Base-by-base conservation (phyloP, 2,888 invertebrate species). In the Linyphia triangularis region DNA sequence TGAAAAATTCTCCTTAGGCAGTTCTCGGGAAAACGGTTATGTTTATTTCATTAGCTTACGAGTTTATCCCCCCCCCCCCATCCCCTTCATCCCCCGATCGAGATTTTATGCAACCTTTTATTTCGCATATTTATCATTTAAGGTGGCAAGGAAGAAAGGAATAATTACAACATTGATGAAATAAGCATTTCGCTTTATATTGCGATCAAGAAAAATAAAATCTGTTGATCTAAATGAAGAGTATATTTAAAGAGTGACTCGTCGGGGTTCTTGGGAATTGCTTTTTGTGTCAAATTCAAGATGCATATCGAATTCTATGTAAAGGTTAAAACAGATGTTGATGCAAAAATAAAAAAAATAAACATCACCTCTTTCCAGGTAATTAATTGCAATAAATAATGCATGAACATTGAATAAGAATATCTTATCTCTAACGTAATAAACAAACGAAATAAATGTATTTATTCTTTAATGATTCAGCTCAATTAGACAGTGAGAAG, bases 21-120 rank as follows among this genome's bases (percentile, higher is more conserved):
- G 51, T 69, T n/a, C 9, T 33, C 33, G 33, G 37, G 65, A 61
- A 78, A 61, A 24, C 59, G 19, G 72, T 79, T 57, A 65, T 79
- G 72, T 85, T 86, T 86, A 79, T 79, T 86, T 79, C 78, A 86
- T 86, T 79, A 86, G 79, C 43, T 51, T 43, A 33, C 24, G 19
- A 16, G 28, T 70, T 63, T 85, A 59, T 6, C 9, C 33, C 33
- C 33, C n/a, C 16, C n/a, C n/a, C n/a, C n/a, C n/a, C n/a, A n/a
- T n/a, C n/a, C n/a, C n/a, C n/a, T n/a, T n/a, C n/a, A 78, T 43
- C 63, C 65, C 67, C n/a, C 57, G 16, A 59, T 81, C 69, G 65
- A n/a, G 51, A 37, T 69, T 81, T 69, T 22, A 69, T 57, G 57
- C 81, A 59, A 26, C 33, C 59, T 59, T 81, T 81, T 51, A 59